phyloP scores from a whole-genome alignment of 2,888 invertebrate genomes.

The Brachyptera risi region DNA sequence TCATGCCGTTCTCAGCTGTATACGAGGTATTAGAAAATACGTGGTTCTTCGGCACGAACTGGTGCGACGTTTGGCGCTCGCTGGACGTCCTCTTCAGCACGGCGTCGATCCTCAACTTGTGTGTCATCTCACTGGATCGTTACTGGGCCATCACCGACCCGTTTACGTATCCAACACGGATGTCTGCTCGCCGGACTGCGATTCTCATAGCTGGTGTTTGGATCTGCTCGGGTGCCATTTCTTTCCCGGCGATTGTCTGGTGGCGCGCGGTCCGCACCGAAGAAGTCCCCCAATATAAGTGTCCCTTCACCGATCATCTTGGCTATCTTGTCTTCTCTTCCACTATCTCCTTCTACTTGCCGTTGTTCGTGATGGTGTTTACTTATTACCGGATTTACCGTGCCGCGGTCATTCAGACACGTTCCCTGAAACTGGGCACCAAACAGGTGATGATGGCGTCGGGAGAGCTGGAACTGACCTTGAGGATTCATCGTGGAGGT shows the following conservation, averaged over 20 bases:
- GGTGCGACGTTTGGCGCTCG: slow-evolving; percentile 98
- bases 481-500: slow-evolving; percentile 92
- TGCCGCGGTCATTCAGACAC: slow-evolving; percentile 88
- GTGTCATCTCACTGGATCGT: slow-evolving; percentile 92
- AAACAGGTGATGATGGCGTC: slow-evolving; percentile 84
- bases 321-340: slow-evolving; percentile 97
- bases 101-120: slow-evolving; percentile 94
- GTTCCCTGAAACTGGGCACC: slow-evolving; percentile 84
- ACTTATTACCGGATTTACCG: slow-evolving; percentile 95
- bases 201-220: slow-evolving; percentile 90
- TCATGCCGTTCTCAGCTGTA: slow-evolving; percentile 95
- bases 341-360: slow-evolving; percentile 95
- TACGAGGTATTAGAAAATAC: slow-evolving; percentile 85
- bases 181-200: slow-evolving; percentile 84
- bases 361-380: slow-evolving; percentile 95
- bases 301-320: slow-evolving; percentile 94
- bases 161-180: slow-evolving; percentile 91
- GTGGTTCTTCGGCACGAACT: slow-evolving; percentile 92
- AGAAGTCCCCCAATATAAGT: slow-evolving; percentile 77
- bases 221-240: slow-evolving; percentile 94
- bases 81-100: slow-evolving; percentile 96
- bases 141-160: slow-evolving; percentile 99
- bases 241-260: slow-evolving; percentile 97
- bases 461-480: slow-evolving; percentile 80
- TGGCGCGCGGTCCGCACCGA: slow-evolving; percentile 85